A percentile compares a stretch with the other conserved stretches of the same genome.
phyloP scores from a whole-genome alignment of 2,888 invertebrate species.

The Drosophila putrida region DNA sequence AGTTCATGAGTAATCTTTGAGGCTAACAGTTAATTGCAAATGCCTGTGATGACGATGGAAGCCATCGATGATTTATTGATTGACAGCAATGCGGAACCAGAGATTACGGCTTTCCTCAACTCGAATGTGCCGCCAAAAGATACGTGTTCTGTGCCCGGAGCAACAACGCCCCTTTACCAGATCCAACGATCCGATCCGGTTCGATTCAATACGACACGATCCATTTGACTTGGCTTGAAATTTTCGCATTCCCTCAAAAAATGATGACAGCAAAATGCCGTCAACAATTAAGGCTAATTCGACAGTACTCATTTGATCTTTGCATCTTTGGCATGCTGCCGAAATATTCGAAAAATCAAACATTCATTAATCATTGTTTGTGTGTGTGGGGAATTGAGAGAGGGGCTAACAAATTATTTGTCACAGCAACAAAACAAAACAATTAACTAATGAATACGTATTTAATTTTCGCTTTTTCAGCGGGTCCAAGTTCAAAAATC shows the following conservation, averaged over 20 bases:
- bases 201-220: conserved; percentile 2
- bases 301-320: conserved; percentile 55
- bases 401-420: conserved; percentile 57
- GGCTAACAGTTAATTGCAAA: conserved; percentile 13
- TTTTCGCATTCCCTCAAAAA: conserved; percentile 24
- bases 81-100: conserved; percentile 75
- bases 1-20: conserved; percentile 12
- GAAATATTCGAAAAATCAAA: conserved; percentile 62
- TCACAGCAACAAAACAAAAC: conserved; percentile 67
- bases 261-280: conserved; percentile 61
- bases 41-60: not conserved
- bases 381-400: not conserved
- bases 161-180: conserved; percentile 49
- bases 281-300: conserved; percentile 77
- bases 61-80: conserved; percentile 46
- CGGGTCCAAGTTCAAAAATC: conserved; percentile 15
- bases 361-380: conserved; percentile 67
- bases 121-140: conserved; percentile 49
- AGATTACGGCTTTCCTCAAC: conserved; percentile 49
- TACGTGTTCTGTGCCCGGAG: conserved; percentile 38
- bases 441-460: conserved; percentile 70
- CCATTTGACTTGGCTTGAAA: not conserved
- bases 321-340: conserved; percentile 53
- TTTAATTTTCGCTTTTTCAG: conserved; percentile 21
- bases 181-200: conserved; percentile 11